A percentile compares a stretch with the other conserved stretches of the same genome.
These are phyloP conservation scores for Tiliqua scincoides DNA, from an alignment of 2,113 vertebrate genomes.

Conservation along the genomic window DNA sequence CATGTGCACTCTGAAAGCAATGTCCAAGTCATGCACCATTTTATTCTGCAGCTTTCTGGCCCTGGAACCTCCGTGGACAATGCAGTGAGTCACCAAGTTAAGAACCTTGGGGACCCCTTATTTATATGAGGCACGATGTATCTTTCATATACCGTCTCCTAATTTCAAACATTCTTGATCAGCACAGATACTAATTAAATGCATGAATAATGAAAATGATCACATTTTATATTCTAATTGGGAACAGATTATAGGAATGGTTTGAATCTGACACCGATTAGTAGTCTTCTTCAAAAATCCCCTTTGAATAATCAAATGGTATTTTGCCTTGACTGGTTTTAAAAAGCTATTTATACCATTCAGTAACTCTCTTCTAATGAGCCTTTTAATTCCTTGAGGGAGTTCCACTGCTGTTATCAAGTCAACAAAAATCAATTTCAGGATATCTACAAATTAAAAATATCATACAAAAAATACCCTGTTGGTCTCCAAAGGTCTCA, in stretches of 20 bases:
- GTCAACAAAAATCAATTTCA: conserved; percentile 30
- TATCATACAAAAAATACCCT: conserved; percentile 31
- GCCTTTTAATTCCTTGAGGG: conserved; percentile 40
- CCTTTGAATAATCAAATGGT: conserved; percentile 51
- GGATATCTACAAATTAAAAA: conserved; percentile 27
- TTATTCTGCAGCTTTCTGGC: no score
- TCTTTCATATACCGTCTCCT: conserved; percentile 8
- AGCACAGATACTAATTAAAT: conserved; percentile 32
- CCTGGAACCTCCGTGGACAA: no score
- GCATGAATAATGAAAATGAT: conserved; percentile 40
- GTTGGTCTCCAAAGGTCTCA: not conserved
- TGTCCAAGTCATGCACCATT: no score
- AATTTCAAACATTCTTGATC: conserved; percentile 43
- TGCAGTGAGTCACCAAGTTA: no score
- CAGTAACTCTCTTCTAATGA: conserved; percentile 42
- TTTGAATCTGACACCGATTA: conserved; percentile 47
- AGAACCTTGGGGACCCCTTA: no score
- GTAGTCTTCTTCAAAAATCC: conserved; percentile 49
- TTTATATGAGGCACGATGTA: not conserved
- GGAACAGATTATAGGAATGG: conserved; percentile 25
- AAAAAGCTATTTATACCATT: conserved; percentile 46
- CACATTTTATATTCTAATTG: conserved; percentile 40
- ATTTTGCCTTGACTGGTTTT: conserved; percentile 39
- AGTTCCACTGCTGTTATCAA: conserved; percentile 38
- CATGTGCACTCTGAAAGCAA: no score